Evolutionary conservation across 2,888 invertebrate species (phyloP), one percentile per base, ranked within the genome.

Genomic region (Dilophus febrilis): DNA sequence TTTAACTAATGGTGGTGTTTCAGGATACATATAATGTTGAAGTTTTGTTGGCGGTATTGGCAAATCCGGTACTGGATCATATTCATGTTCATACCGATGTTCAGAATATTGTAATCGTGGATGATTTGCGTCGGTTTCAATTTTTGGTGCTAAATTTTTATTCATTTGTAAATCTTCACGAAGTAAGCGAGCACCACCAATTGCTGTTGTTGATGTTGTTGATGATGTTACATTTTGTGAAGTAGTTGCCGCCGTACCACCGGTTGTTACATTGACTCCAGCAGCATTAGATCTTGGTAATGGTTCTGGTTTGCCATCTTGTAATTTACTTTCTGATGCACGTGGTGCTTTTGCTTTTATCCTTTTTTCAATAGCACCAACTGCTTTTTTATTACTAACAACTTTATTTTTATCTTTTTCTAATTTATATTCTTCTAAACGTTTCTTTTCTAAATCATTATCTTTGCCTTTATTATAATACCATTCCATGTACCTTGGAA

Each of bases 401-500:
- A 35, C 37, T 10, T 22, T 34, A 3, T 4, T 18, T 27, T 49
- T 48, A 2, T 47, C 41, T 19, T 50, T 54, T 4, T 51, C 44
- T 13, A 27, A 32, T 30, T 31, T 39, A 33, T 40, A 31, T 13
- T 43, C 22, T n/a, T 44, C 55, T 42, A 54, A 49, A 35, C 40
- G 44, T 30, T 60, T 58, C 42, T 61, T 59, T n/a, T 52, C 59
- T 48, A 44, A 42, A 5, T 51, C 45, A 12, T 42, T 39, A 10
- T 50, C 45, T 50, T 71, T 73, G 7, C 26, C 19, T 52, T 74
- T 74, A 37, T 71, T 74, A 47, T 64, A 68, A 50, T 82, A 82
- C 81, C 81, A 81, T 50, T 81, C 80, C 82, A 82, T 82, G 49
- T 82, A 82, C 43, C 77, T 65, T 2, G 80, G 74, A 4, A 71